phyloP scores from a whole-genome alignment of 2,888 invertebrate species.

The Phanerotoma sp. region DNA sequence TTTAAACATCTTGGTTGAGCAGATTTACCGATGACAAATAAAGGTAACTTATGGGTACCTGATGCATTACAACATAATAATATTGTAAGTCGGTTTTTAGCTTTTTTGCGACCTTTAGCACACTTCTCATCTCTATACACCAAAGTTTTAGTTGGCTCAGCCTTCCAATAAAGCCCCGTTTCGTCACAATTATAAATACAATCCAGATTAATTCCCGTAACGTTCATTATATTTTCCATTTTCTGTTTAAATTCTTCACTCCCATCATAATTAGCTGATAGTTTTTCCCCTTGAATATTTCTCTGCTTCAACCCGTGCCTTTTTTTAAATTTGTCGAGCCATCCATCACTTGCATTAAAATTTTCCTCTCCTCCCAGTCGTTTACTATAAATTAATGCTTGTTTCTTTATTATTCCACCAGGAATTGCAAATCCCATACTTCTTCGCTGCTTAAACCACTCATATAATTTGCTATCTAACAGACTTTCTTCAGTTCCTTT shows the following conservation, averaged over 20 bases:
- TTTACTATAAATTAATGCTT: slow-evolving; percentile 1
- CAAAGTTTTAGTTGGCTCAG: slow-evolving; percentile 14
- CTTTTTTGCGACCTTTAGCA: slow-evolving; percentile 34
- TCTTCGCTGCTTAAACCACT: not conserved
- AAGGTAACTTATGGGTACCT: slow-evolving; percentile 39
- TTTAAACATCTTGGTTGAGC: slow-evolving; percentile 39
- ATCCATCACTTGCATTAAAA: slow-evolving; percentile 17
- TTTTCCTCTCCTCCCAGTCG: not conserved
- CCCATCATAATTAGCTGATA: too few relatives aligned
- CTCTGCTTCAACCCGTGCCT: slow-evolving; percentile 6
- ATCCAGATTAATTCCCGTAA: slow-evolving; percentile 4
- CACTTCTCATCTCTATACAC: slow-evolving; percentile 25
- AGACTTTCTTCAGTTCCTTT: not conserved
- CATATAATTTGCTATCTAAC: not conserved
- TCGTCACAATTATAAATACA: slow-evolving; percentile 35
- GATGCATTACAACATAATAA: slow-evolving; percentile 41
- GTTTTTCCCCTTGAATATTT: too few relatives aligned
- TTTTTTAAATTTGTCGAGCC: slow-evolving; percentile 23
- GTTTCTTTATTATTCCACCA: not conserved
- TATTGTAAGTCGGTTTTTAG: slow-evolving; percentile 38
- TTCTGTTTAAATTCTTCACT: too few relatives aligned
- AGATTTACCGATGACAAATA: slow-evolving; percentile 42
- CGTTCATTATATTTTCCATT: too few relatives aligned
- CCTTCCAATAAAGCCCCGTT: slow-evolving; percentile 29
- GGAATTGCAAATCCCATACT: not conserved